Percentiles rank a stretch among this genome's conserved stretches.
phyloP scores from a whole-genome alignment of 64 coral and sea anemone genomes.

The Anthopleura sola region DNA sequence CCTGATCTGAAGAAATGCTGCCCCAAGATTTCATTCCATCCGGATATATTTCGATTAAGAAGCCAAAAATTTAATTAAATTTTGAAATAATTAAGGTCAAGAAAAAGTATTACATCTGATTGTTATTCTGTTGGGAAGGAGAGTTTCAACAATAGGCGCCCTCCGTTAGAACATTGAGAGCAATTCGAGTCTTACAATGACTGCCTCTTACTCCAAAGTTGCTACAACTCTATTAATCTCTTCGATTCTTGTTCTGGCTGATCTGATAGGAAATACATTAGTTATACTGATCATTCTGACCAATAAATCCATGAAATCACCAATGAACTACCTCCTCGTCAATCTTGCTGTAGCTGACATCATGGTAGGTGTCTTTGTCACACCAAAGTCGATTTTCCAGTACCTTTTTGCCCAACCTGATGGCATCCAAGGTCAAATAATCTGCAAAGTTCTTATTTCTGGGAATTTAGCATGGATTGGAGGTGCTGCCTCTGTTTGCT shows the following conservation, averaged over 20 bases:
- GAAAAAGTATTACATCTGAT: too few species aligned
- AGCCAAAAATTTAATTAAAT: too few species aligned
- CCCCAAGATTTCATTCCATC: too few species aligned
- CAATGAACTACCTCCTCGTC: conserved; percentile 50
- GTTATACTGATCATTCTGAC: background rate
- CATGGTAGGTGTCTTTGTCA: conserved; percentile 22
- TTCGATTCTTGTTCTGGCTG: background rate
- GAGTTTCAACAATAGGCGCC: too few species aligned
- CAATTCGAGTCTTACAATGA: too few species aligned
- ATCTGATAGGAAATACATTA: background rate
- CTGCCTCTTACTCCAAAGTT: too few species aligned
- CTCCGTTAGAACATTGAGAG: too few species aligned
- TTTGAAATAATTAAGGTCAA: too few species aligned
- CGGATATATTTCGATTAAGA: too few species aligned
- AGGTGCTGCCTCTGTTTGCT: conserved; percentile 3
- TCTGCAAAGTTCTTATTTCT: conserved; percentile 14
- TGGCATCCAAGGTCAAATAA: background rate
- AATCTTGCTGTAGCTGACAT: conserved; percentile 49
- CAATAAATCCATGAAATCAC: background rate
- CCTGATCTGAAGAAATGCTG: too few species aligned
- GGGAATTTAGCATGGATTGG: conserved; percentile 12
- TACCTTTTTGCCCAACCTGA: conserved; percentile 4
- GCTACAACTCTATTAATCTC: too few species aligned
- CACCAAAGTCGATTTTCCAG: background rate
- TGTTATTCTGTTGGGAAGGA: too few species aligned